Percentiles rank a stretch among this genome's conserved stretches.
These are phyloP conservation scores for Nemotelus nigrinus DNA, from an alignment of 2,888 invertebrate genomes.

Conservation along the genomic window DNA sequence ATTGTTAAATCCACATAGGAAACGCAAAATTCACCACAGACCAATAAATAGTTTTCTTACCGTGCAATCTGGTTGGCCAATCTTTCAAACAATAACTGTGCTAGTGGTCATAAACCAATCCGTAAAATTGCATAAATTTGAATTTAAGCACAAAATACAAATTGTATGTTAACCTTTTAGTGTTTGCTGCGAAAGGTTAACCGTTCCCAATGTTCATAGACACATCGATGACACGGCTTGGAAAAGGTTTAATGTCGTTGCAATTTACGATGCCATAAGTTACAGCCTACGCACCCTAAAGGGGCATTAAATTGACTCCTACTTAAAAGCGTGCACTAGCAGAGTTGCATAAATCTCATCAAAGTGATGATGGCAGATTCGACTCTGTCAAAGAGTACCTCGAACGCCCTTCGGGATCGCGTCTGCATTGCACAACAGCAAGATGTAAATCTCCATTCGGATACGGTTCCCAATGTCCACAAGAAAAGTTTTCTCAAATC, in stretches of 20 bases:
- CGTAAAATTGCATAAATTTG: background rate
- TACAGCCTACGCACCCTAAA: background rate
- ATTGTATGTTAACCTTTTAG: background rate
- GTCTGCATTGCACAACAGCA: constrained; percentile 43
- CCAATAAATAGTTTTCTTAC: too few relatives aligned
- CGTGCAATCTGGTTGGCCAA: too few relatives aligned
- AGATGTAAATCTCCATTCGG: background rate
- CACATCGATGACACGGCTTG: background rate
- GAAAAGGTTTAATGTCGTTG: background rate
- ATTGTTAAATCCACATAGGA: too few relatives aligned
- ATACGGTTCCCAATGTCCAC: too few relatives aligned
- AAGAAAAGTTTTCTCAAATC: too few relatives aligned
- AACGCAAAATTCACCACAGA: too few relatives aligned
- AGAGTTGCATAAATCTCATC: constrained; percentile 28
- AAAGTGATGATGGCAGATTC: constrained; percentile 47
- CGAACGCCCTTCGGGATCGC: constrained; percentile 52
- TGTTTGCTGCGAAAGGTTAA: background rate
- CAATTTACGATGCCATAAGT: background rate
- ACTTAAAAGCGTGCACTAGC: background rate
- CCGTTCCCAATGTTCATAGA: background rate
- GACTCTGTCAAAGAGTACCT: constrained; percentile 53
- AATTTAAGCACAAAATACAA: background rate
- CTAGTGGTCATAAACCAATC: too few relatives aligned
- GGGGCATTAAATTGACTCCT: background rate
- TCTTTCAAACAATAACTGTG: too few relatives aligned